Base-by-base conservation (phyloP, 92 coral and sea anemone genomes). In the Phenganax marumi region DNA sequence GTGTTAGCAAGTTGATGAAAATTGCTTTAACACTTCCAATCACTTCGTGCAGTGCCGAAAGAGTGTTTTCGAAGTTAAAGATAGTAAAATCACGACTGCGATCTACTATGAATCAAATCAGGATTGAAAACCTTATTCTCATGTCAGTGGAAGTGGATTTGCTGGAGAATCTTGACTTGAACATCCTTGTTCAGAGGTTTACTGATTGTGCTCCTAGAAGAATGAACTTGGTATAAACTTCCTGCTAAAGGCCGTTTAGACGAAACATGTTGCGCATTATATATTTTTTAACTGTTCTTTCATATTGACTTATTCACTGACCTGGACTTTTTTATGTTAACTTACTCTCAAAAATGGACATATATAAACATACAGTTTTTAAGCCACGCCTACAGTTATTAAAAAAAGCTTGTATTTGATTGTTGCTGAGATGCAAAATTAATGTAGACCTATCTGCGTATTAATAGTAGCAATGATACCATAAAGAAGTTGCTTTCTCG, bases 31-130 rank as follows among this genome's bases (percentile, higher is more conserved):
- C 43, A 33, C 43, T 62, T 62, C 68, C 68, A 62, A 62, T 62
- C 68, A 62, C 68, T 62, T 62, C 68, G 10, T 62, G 68, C 25
- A 62, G 68, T 62, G 68, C 51, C 65, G 51, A 22, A 24, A 62
- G 68, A 62, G 68, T 19, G 68, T 62, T 62, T 62, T 62, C 68
- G 22, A 62, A 19, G 68, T 62, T 62, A 23, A 62, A 62, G 68
- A 14, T 62, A 62, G 68, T 62, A 18, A 62, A 62, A 62, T 62
- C 25, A 24, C 1, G 68, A 62, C 68, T 8, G 68, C 68, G 68
- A 62, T 62, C 68, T 19, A 62, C 68, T 62, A 62, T 62, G 21
- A 19, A 62, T 62, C 68, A 62, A 62, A 62, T 2, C 68, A 62
- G 24, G 18, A 18, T 62, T 62, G 68, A 13, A 62, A 62, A 62